phyloP scores from a whole-genome alignment of 2,797 vertebrate genomes.

The Lutjanus argentimaculatus region DNA sequence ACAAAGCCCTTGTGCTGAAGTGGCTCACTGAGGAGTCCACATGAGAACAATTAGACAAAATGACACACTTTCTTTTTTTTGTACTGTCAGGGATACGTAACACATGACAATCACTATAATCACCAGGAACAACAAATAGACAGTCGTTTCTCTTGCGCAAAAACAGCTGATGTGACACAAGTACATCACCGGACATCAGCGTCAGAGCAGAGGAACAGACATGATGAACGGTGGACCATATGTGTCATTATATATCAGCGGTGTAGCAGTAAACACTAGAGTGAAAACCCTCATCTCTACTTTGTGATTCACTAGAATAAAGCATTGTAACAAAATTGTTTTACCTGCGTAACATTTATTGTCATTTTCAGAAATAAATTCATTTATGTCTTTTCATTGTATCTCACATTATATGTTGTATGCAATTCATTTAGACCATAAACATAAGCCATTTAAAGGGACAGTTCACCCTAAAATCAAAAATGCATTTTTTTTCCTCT shows the following conservation, averaged over 20 bases:
- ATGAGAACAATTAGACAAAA: conserved; percentile 39
- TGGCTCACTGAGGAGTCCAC: conserved; percentile 85
- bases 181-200: not conserved
- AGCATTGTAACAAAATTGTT: not conserved
- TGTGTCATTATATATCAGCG: not conserved
- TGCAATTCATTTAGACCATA: not conserved
- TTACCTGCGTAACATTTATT: not conserved
- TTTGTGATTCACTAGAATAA: not conserved
- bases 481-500: too few relatives aligned
- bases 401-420: conserved; percentile 2
- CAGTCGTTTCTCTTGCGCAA: not conserved
- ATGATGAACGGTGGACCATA: not conserved
- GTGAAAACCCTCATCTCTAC: not conserved
- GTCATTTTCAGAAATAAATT: not conserved
- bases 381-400: not conserved
- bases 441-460: not conserved
- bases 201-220: not conserved
- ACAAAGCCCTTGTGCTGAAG: conserved; percentile 79
- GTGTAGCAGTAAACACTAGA: not conserved
- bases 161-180: not conserved
- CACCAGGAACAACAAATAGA: conserved; percentile 3
- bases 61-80: not conserved
- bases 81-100: conserved; percentile 26
- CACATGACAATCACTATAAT: conserved; percentile 30
- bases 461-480: too few relatives aligned